Conservation (phyloP, 2,797 vertebrate species). For the Fratercula arctica region DNA sequence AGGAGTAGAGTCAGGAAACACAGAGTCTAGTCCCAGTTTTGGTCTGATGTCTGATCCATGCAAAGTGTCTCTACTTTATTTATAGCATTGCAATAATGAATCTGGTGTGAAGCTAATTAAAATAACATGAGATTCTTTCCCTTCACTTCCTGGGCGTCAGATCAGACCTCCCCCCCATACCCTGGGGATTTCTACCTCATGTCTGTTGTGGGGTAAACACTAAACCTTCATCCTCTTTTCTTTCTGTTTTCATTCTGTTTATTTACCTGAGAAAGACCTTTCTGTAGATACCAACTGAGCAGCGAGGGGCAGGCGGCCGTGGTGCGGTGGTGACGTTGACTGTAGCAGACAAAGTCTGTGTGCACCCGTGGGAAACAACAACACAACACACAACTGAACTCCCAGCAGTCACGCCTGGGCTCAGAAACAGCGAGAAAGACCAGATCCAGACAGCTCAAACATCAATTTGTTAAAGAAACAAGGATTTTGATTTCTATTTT, state of each 20-base stretch:
- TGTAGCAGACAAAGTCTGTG: neutral
- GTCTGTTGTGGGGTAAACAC: neutral
- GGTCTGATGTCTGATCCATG: neutral
- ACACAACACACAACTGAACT: neutral
- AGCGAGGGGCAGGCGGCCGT: fast-evolving
- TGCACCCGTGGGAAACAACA: neutral
- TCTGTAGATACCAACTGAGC: neutral
- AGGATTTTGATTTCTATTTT: neutral
- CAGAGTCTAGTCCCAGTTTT: neutral
- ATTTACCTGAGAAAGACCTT: neutral
- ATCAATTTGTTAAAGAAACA: neutral
- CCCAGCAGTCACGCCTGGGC: neutral
- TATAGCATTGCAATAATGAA: neutral
- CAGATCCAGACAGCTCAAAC: neutral
- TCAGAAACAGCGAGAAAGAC: neutral
- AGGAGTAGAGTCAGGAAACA: neutral
- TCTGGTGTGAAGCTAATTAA: neutral
- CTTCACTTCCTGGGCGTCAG: neutral
- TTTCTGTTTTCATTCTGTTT: neutral
- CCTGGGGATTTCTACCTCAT: neutral
- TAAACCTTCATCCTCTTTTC: neutral
- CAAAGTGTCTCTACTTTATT: neutral
- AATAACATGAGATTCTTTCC: neutral
- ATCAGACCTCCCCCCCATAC: neutral
- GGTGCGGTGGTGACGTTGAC: neutral